Evolutionary conservation across 1,140 invertebrate genomes (phyloP), one percentile per base, ranked within the genome.

Genomic region (Drosophila truncata): DNA sequence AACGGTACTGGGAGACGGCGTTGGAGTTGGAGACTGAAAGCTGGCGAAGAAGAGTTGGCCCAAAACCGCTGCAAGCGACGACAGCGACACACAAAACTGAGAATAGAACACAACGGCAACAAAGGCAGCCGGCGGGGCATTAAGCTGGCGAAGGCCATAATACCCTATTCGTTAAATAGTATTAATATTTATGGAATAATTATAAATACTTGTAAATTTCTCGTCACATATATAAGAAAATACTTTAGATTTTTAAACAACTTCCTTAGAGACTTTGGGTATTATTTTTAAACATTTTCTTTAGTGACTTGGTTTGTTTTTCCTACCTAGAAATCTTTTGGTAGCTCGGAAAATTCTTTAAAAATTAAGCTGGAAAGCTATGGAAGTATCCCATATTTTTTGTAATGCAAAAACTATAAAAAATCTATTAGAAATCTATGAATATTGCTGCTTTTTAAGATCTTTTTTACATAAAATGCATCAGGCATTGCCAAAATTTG

Each of bases 1-100:
- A 85, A 81, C 82, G 78, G 82, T 81, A 81, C 80, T 85, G 78
- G 67, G 74, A 75, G 70, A 78, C 78, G 63, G 52, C 14, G 14
- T 11, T 52, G 27, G 50, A 35, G 29, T 14, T 13, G 27, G 42
- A 33, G 50, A 35, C 47, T 18, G n/a, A 62, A 62, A 62, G 31
- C 59, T 54, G 50, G 31, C 31, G 9, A 54, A 54, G 50, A 60
- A 46, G 80, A 70, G 64, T 67, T 67, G 78, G 62, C 62, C 73
- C 49, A 74, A 78, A 62, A 69, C 18, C 65, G 80, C 80, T 83
- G 75, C 80, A 71, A 78, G 74, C 80, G 47, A 76, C 58, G 35
- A 74, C 69, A 39, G 52, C 77, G 78, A 84, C 76, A 77, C 42
- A 84, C 52, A 82, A 63, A 80, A 52, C 59, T 54, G 50, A 86